A percentile compares a stretch with the other conserved stretches of the same genome.
Evolutionary conservation across 2,888 invertebrate genomes (phyloP).

Genomic region (Drosophila recens): DNA sequence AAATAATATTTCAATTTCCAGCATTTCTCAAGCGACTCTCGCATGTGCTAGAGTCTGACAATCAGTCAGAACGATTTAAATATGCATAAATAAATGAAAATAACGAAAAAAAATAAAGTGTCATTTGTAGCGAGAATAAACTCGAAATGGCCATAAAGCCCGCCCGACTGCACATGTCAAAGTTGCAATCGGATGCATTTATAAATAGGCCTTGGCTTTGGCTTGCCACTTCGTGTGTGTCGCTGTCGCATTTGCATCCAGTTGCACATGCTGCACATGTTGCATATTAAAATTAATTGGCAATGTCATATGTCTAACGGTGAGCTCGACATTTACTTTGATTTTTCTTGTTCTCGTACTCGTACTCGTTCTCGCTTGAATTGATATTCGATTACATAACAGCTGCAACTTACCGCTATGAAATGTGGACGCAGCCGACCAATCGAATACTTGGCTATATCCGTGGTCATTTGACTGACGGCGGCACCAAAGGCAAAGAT

Average conservation of each 20-base stretch:
- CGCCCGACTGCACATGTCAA: conserved; percentile 24
- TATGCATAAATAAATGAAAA: conserved; percentile 33
- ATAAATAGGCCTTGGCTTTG: conserved; percentile 54
- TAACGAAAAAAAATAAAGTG: conserved; percentile 18
- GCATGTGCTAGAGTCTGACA: conserved; percentile 31
- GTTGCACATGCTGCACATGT: conserved; percentile 53
- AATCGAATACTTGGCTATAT: conserved; percentile 96
- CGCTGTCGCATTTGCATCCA: conserved; percentile 26
- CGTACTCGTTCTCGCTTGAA: conserved; percentile 2
- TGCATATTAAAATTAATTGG: conserved; percentile 71
- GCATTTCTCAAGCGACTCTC: neutral
- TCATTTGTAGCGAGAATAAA: conserved; percentile 23
- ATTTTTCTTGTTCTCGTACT: conserved; percentile 1
- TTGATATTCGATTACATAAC: conserved; percentile 32
- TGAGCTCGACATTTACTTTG: conserved; percentile 1
- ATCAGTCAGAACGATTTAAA: conserved; percentile 55
- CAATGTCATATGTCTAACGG: conserved; percentile 24
- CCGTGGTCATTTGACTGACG: conserved; percentile 94
- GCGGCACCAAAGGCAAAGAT: conserved; percentile 95
- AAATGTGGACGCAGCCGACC: conserved; percentile 98
- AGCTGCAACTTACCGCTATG: conserved; percentile 88
- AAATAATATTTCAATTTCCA: neutral
- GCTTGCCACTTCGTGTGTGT: conserved; percentile 29
- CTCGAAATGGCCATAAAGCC: conserved; percentile 12
- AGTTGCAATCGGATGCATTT: conserved; percentile 28